Evolutionary conservation across 2,113 vertebrate genomes (phyloP), one percentile per base, ranked within the genome.

Genomic region (Gallinago media): DNA sequence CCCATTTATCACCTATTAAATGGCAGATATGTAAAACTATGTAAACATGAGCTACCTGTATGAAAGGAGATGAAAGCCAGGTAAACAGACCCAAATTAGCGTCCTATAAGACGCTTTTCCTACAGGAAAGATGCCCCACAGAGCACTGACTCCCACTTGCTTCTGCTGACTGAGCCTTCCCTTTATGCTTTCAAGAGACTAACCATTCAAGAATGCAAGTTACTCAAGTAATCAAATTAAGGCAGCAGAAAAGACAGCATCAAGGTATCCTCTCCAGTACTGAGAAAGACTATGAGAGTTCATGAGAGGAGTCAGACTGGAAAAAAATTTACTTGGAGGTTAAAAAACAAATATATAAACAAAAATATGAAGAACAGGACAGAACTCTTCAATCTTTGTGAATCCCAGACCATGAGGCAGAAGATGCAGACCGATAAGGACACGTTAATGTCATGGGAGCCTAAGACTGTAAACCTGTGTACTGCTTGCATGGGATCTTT

Each of bases 1-100:
- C 71, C 90, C 91, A 95, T 62, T 89, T 72, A 85, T 81, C 91
- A 86, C 75, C 20, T 86, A 65, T 46, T 27, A 50, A 95, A 92
- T 74, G 71, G 49, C 68, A 92, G 82, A 80, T 44, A 84, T 50
- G 54, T 85, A 79, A 68, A 91, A 80, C 36, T 63, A 62, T 15
- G 20, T 40, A 88, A 94, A 93, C 68, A 59, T 22, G 49, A 92
- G 81, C 66, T 61, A 59, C 49, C 52, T 88, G 38, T 67, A 87
- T 11, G 54, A 72, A 86, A 44, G n/a, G 59, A 84, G 78, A 47
- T 54, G 40, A 86, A 68, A 93, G 67, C 32, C 80, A 91, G 44
- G 68, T 67, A 81, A 94, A 85, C 50, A 91, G 76, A 63, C 66
- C 81, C 86, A 76, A 86, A 59, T 13, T 15, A 74, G 50, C 38